Base-by-base conservation (phyloP, 2,888 invertebrate genomes). In the Acleris sparsana region DNA sequence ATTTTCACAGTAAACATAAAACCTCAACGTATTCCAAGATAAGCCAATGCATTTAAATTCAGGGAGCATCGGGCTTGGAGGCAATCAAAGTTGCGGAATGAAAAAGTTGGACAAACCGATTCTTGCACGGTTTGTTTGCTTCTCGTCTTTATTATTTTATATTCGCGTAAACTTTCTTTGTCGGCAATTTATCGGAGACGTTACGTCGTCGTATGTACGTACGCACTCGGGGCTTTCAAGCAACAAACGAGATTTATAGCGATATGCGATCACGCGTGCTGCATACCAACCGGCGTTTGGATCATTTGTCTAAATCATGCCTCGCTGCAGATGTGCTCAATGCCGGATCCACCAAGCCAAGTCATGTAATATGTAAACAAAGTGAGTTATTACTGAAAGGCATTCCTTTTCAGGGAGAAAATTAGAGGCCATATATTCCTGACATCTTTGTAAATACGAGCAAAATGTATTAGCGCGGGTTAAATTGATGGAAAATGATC, bases 81-180 rank as follows among this genome's bases (percentile, higher is more conserved):
- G 79, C 85, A 86, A 89, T 88, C 87, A 84, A 87, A 88, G 78
- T 87, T 88, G 73, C 79, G 81, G 79, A 84, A 86, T 85, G 83
- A 84, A 84, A 84, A 86, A 86, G 79, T 84, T 83, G 71, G 65
- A 71, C 75, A 70, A 72, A 69, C 74, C 75, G 72, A 75, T 78
- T 74, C 72, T 60, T 71, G 69, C 72, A 69, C 69, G 71, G 70
- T 73, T 75, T 74, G 73, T 76, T 71, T 75, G 69, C 68, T 75
- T 74, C 77, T 75, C 73, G 74, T 72, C 77, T 82, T 80, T 81
- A 80, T 83, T 82, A 78, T 80, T 82, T 86, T 84, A 80, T 80
- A 83, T 79, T 77, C 56, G 73, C 69, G 69, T 72, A 70, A 64
- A 55, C 53, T 58, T 56, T 59, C 70, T 70, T 70, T 70, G 73